Percentiles rank a stretch among this genome's conserved stretches.
These are phyloP conservation scores for Melanotus villosus DNA, from an alignment of 2,888 invertebrate genomes.

Conservation along the genomic window DNA sequence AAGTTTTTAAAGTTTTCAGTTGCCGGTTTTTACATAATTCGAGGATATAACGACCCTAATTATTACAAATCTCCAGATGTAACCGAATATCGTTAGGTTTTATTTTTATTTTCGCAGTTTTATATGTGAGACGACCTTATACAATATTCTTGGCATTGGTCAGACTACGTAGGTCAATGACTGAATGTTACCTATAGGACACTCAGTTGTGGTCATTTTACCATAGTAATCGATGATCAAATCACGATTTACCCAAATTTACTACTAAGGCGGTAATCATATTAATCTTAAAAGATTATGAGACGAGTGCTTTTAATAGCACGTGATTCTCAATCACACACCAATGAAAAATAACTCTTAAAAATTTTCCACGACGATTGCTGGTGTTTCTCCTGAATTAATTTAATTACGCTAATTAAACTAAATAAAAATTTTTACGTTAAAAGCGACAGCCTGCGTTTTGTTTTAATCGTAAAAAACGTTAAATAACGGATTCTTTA, in stretches of 20 bases:
- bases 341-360: too few relatives aligned
- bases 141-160: constrained; percentile 27
- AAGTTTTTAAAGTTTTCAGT: not conserved
- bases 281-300: not conserved
- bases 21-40: not conserved
- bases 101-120: not conserved
- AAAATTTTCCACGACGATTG: too few relatives aligned
- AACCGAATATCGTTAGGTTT: not conserved
- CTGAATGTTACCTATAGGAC: constrained; percentile 42
- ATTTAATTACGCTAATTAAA: too few relatives aligned
- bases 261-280: not conserved
- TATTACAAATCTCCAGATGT: not conserved
- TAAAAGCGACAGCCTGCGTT: not conserved
- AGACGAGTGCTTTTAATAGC: too few relatives aligned
- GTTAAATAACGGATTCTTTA: constrained; percentile 15
- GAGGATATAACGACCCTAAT: not conserved
- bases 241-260: constrained; percentile 25
- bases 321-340: too few relatives aligned
- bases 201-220: constrained; percentile 38
- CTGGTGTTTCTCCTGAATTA: too few relatives aligned
- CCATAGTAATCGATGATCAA: constrained; percentile 34
- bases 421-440: not conserved
- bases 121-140: constrained; percentile 21
- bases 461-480: constrained; percentile 4
- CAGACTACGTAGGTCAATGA: constrained; percentile 41